Evolutionary conservation across 2,797 vertebrate genomes (phyloP), one percentile per base, ranked within the genome.

Genomic region (Leptodactylus fallax): DNA sequence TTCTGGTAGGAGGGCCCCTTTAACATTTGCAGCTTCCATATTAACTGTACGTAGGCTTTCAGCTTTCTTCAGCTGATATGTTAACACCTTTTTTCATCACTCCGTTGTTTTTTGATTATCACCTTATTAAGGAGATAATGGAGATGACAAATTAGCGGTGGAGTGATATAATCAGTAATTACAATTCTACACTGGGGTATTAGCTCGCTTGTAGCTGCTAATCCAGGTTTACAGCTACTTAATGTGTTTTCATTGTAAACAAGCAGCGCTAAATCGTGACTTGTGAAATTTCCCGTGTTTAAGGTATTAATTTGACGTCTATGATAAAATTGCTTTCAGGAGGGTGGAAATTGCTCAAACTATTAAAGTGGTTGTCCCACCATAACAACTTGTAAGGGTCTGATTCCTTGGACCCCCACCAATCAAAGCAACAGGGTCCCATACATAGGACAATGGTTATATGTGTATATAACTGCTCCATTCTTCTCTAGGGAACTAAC

Each of bases 191-290:
- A 79, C 89, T 85, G 49, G 16, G 85, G 10, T 63, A 8, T 86
- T 89, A 74, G 21, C 86, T 25, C 71, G 90, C 77, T 90, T 91
- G 87, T 80, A 87, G 72, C 61, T 89, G 56, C 67, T 92, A 92
- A 91, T 90, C 85, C 88, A 85, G 61, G 76, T 90, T 90, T 91
- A 87, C 51, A 80, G 83, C 88, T 85, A 85, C 84, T 90, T 69
- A 3, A 25, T 53, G 45, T 81, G 88, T 89, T 86, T 89, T 85
- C 85, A 53, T 7, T 86, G 56, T 79, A 91, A 90, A 86, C 72
- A 90, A 88, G 60, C 89, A 49, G 25, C 53, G 61, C 63, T 51
- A 78, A 72, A 83, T 78, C n/a, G 36, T 19, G 71, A 21, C 61
- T 79, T 45, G 47, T 83, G 61, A 69, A 85, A 76, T 65, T 60